Percentiles rank a stretch among this genome's conserved stretches.
These are phyloP conservation scores for Apoda limacodes DNA, from an alignment of 2,888 invertebrate species.

Conservation along the genomic window DNA sequence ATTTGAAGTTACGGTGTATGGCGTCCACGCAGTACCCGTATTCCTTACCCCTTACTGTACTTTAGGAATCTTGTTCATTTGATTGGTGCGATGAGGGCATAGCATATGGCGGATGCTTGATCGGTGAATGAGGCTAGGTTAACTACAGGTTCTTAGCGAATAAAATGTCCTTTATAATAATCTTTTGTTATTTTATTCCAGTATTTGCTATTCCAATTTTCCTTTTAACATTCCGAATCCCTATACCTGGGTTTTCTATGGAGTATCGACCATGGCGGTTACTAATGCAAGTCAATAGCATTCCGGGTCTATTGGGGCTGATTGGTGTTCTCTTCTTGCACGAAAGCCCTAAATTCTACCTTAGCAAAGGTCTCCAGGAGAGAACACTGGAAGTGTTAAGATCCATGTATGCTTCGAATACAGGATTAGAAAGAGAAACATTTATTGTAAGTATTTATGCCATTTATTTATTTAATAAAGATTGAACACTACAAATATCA, in stretches of 20 bases:
- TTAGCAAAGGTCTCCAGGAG: slow-evolving; percentile 69
- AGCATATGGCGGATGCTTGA: no score
- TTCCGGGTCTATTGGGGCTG: slow-evolving; percentile 73
- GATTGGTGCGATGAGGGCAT: no score
- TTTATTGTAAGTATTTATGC: slow-evolving; percentile 34
- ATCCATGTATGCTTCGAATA: slow-evolving; percentile 33
- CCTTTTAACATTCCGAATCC: slow-evolving; percentile 34
- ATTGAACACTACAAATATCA: no score
- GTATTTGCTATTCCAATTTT: slow-evolving; percentile 45
- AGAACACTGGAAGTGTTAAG: slow-evolving; percentile 60
- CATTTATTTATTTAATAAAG: no score
- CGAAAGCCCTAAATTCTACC: slow-evolving; percentile 82
- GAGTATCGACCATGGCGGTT: no score
- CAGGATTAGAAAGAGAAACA: slow-evolving; percentile 22
- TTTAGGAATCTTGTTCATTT: no score
- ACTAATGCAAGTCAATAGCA: slow-evolving; percentile 72
- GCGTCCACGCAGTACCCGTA: no score
- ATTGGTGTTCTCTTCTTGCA: slow-evolving; percentile 66
- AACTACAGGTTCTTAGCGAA: neutral
- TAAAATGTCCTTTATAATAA: no score
- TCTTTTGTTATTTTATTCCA: no score
- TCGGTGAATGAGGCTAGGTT: no score
- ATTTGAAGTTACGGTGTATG: no score
- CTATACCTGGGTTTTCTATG: slow-evolving; percentile 50
- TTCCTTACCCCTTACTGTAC: no score